A percentile compares a stretch with the other conserved stretches of the same genome.
phyloP scores from a whole-genome alignment of 2,888 invertebrate species.

The Poecilobothrus nobilitatus region DNA sequence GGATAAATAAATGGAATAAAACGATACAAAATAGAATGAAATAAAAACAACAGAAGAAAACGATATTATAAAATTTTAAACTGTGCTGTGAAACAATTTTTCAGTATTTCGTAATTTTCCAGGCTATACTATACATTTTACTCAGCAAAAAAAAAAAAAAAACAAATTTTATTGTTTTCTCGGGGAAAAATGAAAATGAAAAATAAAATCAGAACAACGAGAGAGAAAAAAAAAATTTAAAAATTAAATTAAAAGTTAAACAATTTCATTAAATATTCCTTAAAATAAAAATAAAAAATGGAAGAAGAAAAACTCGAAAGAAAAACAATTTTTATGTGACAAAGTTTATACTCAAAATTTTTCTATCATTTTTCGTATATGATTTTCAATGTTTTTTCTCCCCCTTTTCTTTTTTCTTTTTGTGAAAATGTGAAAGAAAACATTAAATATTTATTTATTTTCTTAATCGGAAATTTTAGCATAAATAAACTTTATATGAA shows the following conservation, averaged over 20 bases:
- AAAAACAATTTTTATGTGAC: background rate
- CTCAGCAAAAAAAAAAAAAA: too few relatives aligned
- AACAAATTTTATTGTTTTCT: too few relatives aligned
- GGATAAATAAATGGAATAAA: too few relatives aligned
- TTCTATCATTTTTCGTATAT: background rate
- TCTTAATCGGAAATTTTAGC: slow-evolving; percentile 2
- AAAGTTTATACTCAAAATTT: background rate
- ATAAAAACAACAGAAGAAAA: too few relatives aligned
- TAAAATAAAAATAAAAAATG: too few relatives aligned
- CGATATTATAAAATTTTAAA: too few relatives aligned
- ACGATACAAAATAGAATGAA: background rate
- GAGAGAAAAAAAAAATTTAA: background rate
- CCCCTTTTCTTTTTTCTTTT: background rate
- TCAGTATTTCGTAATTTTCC: too few relatives aligned
- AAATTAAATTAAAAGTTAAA: slow-evolving; percentile 6
- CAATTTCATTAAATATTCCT: background rate
- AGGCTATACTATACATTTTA: too few relatives aligned
- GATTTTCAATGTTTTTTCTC: background rate
- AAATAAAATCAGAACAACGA: background rate
- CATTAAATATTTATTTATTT: background rate
- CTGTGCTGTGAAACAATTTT: too few relatives aligned
- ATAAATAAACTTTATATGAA: background rate
- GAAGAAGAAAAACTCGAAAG: too few relatives aligned
- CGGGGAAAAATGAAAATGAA: too few relatives aligned
- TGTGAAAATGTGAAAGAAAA: background rate